These are phyloP conservation scores for Peromyscus eremicus DNA, from an alignment of 2,797 vertebrate species.

Conservation along the genomic window DNA sequence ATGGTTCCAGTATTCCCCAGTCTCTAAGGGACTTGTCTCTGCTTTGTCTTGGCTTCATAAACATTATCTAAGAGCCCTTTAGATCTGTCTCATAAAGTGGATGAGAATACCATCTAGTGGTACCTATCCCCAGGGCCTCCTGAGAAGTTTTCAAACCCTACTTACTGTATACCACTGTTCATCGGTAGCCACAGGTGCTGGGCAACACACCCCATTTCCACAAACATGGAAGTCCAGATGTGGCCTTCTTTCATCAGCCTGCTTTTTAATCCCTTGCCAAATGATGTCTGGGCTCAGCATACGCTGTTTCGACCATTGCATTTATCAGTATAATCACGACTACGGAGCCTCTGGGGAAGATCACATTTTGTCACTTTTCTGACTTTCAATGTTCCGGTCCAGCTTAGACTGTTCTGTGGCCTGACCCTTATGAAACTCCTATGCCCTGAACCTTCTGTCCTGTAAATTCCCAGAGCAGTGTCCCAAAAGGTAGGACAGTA, in stretches of 20 bases:
- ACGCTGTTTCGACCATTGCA: neutral
- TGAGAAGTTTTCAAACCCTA: too few species aligned
- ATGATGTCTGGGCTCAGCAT: neutral
- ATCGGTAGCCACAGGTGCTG: accelerated
- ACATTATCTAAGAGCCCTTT: neutral
- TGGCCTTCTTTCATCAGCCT: neutral
- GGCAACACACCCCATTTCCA: neutral
- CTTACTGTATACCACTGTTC: neutral
- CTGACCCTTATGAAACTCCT: conserved; percentile 6
- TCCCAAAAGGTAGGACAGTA: neutral
- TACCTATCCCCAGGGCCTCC: neutral
- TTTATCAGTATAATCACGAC: conserved; percentile 6
- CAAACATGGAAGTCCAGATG: neutral
- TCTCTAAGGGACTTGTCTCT: neutral
- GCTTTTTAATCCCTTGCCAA: conserved; percentile 26
- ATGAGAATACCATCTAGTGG: neutral
- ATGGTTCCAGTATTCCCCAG: neutral
- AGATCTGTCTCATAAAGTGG: neutral
- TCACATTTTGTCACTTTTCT: conserved; percentile 12
- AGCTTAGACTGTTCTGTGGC: neutral
- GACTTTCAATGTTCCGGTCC: neutral
- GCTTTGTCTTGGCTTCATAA: neutral
- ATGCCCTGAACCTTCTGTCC: neutral
- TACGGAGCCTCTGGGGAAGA: conserved; percentile 36
- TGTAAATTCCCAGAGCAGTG: neutral